Conservation (phyloP, 2,113 vertebrate genomes). For the Hippocampus zosterae region DNA sequence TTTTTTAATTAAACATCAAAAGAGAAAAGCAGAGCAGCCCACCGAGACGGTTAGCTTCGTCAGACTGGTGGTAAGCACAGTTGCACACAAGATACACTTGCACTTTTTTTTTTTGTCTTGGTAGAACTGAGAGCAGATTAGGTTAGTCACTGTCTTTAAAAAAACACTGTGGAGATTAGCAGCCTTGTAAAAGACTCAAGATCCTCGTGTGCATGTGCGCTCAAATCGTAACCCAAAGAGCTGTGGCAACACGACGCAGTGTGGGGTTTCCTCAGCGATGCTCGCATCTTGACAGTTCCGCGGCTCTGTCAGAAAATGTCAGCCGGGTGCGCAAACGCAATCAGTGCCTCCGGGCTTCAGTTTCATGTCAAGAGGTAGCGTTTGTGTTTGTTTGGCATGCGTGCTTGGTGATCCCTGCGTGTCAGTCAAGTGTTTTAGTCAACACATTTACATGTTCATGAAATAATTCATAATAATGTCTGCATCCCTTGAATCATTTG, state of each 20-base stretch:
- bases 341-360: conserved; percentile 11
- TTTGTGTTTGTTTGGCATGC: conserved; percentile 10
- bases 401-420: neutral
- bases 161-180: conserved; percentile 10
- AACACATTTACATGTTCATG: neutral
- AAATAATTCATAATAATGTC: too few species aligned
- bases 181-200: neutral
- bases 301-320: conserved; percentile 16
- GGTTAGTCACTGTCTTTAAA: conserved; percentile 7
- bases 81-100: conserved; percentile 9
- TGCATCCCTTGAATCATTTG: too few species aligned
- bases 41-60: conserved; percentile 51
- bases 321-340: neutral
- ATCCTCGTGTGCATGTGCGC: conserved; percentile 2
- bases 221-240: neutral
- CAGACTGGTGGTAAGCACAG: conserved; percentile 32
- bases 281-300: conserved; percentile 18
- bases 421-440: neutral
- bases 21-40: conserved; percentile 45
- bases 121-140: conserved; percentile 2
- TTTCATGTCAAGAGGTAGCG: conserved; percentile 12
- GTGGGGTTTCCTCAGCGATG: conserved; percentile 8
- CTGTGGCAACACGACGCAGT: neutral
- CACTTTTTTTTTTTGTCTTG: neutral
- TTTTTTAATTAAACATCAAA: conserved; percentile 78